Percentiles rank a stretch among this genome's conserved stretches.
Evolutionary conservation across 2,113 vertebrate genomes (phyloP).

Genomic region (Zeus faber): DNA sequence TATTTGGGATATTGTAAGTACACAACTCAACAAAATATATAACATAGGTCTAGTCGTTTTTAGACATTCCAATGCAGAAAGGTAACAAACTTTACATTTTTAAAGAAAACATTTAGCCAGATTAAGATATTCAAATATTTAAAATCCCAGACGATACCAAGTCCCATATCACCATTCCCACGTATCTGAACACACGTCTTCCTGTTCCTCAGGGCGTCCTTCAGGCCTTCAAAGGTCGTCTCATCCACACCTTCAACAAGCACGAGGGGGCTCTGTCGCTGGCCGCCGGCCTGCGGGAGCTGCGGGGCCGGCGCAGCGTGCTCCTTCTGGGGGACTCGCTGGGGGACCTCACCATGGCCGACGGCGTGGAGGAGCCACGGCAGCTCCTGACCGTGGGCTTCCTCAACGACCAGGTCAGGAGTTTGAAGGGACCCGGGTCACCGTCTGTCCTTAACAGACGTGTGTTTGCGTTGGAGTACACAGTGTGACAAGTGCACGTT

Average conservation of each 20-base stretch:
- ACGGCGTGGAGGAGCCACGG: conserved; percentile 75
- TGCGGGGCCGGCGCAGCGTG: conserved; percentile 76
- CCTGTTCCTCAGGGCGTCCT: conserved; percentile 74
- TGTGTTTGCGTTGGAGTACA: too few relatives aligned
- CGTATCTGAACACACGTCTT: not conserved
- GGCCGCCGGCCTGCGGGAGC: conserved; percentile 72
- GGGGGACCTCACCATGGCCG: conserved; percentile 88
- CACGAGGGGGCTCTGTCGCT: conserved; percentile 73
- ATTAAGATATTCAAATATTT: too few relatives aligned
- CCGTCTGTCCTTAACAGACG: too few relatives aligned
- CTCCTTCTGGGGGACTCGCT: conserved; percentile 87
- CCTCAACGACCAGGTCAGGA: conserved; percentile 83
- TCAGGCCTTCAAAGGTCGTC: conserved; percentile 78
- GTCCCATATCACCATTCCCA: not conserved
- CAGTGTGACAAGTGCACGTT: too few relatives aligned
- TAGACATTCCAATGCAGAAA: too few relatives aligned
- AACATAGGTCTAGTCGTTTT: too few relatives aligned
- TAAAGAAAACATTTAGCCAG: too few relatives aligned
- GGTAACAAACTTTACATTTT: too few relatives aligned
- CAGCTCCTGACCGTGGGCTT: conserved; percentile 86
- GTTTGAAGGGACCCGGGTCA: too few relatives aligned
- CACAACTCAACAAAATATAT: too few relatives aligned
- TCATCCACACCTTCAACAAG: conserved; percentile 92
- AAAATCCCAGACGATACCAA: too few relatives aligned
- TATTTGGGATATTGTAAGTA: too few relatives aligned